Base-by-base conservation (phyloP, 35 echinoderm and acorn worm species). In the Patiria miniata region DNA sequence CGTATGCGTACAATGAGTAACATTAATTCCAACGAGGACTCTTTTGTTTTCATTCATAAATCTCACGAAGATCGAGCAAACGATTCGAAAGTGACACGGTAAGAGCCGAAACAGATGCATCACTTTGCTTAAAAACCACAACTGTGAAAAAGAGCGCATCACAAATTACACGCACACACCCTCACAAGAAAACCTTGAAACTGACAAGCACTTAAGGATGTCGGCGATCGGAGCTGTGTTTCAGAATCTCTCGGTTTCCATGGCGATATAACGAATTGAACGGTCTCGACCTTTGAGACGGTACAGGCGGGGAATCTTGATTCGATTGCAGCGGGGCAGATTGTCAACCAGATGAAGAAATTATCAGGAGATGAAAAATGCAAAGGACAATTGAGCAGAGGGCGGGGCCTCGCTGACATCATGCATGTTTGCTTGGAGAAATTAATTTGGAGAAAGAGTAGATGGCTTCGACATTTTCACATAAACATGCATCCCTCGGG, bases 241-340 rank as follows among this genome's bases (percentile, higher is more conserved):
- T 73, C 12, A 73, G n/a, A 73, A 73, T 18, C 65, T 23, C 21
- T 14, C n/a, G 1, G 65, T 73, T 73, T 73, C 65, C 65, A 30
- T 73, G 65, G 34, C 65, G 29, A 73, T 30, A 36, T 73, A 32
- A 34, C 9, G 26, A 73, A 73, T 73, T 73, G 14, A 34, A 34
- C 65, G 2, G 65, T 73, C 65, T 73, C 22, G 34, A 73, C 65
- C 65, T 73, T 73, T 73, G 65, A 73, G 34, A 73, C 34, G 7
- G 26, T 26, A 73, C 26, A 73, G 10, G n/a, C n/a, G n/a, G n/a
- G 65, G 65, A 14, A 26, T 73, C 26, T 47, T 73, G 26, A 73
- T 30, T 73, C 26, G 29, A 73, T 73, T 73, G 65, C 19, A 1
- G 23, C 65, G 19, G 34, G 65, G 34, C 65, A n/a, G 65, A 47